These are phyloP conservation scores for Trissonchulus latispiculum DNA, from an alignment of 2,888 invertebrate species.

Conservation along the genomic window DNA sequence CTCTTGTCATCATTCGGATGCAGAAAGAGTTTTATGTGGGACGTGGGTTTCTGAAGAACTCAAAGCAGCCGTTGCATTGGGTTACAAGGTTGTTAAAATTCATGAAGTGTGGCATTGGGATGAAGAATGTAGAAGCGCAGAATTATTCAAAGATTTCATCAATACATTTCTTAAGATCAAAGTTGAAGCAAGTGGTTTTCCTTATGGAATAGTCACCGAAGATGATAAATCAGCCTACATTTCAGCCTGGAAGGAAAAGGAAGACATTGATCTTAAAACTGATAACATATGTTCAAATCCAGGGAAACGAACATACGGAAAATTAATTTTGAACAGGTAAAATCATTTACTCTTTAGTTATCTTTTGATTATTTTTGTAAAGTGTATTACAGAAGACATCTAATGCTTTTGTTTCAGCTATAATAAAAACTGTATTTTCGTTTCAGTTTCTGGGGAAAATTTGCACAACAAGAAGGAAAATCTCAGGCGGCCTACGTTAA, in stretches of 20 bases:
- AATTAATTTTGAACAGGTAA: slow-evolving; percentile 8
- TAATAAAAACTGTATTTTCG: neutral
- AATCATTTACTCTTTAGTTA: neutral
- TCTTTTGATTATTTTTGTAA: no score
- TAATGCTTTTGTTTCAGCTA: no score
- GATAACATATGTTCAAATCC: neutral
- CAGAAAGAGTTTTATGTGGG: neutral
- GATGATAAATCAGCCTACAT: neutral
- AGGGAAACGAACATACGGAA: neutral
- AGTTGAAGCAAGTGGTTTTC: slow-evolving; percentile 2
- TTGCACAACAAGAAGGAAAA: neutral
- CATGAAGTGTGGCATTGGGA: slow-evolving; percentile 5
- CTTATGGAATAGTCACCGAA: neutral
- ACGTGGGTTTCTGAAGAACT: neutral
- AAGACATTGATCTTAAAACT: slow-evolving; percentile 5
- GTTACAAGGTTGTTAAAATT: slow-evolving; percentile 2
- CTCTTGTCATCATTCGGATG: neutral
- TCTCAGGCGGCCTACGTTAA: neutral
- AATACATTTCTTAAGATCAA: neutral
- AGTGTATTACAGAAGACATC: no score
- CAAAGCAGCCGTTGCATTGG: neutral
- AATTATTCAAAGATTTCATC: neutral
- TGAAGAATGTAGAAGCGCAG: neutral
- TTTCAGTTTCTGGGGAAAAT: slow-evolving; percentile 5
- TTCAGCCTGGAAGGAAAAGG: neutral